Base-by-base conservation (phyloP, 2,113 vertebrate genomes). In the Megaleporinus macrocephalus region DNA sequence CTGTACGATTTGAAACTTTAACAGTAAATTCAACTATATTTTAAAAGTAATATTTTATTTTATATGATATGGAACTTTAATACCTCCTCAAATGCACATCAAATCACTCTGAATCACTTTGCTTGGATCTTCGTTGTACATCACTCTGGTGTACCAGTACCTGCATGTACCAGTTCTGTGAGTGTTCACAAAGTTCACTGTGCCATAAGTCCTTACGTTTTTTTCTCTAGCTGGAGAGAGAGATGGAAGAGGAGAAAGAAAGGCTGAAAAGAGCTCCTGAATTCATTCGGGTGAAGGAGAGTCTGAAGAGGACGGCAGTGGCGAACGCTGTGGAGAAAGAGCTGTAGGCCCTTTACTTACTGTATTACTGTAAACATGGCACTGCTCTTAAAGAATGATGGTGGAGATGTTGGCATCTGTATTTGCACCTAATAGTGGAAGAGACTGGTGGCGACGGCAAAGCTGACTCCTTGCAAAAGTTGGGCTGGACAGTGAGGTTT, bases 271-370 rank as follows among this genome's bases (percentile, higher is more conserved):
- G 89, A 0, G 91, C 92, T n/a, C 95, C 95, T 0, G 95, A 96
- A 87, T 96, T 96, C 82, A 93, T 96, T 51, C 94, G 94, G 89
- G 95, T 96, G 69, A 93, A 94, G 85, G 94, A 96, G 78, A 95
- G 94, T 82, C 90, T 96, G 74, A 92, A 95, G 81, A 94, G 94
- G 85, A 96, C 94, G 20, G 61, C 49, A 11, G 36, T 66, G 15
- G 83, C 93, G 0, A 91, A 73, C 0, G 87, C 85, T 7, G 90
- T 92, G 0, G 93, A 95, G 84, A 89, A 92, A 78, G 89, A 88
- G 5, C 90, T 84, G 0, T 95, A 93, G 90, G 68, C 84, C 47
- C 18, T 68, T 18, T 69, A 29, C 63, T 66, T 0, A 22, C 66
- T 70, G 33, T 12, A 44, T 44, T 44, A 24, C 66, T 70, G 65